Evolutionary conservation across 2,888 invertebrate genomes (phyloP), one percentile per base, ranked within the genome.

Genomic region (Drosophila neoperkinsi): DNA sequence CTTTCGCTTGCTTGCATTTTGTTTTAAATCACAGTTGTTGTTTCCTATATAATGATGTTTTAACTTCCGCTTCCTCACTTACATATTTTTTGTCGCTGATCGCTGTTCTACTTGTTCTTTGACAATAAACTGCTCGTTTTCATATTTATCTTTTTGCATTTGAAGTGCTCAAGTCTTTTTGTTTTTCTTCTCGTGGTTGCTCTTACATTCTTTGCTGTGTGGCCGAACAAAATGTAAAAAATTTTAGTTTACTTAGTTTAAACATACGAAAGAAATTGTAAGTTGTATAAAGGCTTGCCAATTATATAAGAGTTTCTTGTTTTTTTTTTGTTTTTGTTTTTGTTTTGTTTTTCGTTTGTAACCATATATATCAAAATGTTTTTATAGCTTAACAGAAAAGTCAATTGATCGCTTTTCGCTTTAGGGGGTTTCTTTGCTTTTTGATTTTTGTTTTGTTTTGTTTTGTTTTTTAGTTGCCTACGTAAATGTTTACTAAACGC

Each of bases 111-210:
- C 59, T 61, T 73, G 38, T 25, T 25, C 46, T 36, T 57, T 67
- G 65, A 65, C 59, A 69, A 77, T 77, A 77, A 69, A 77, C 66
- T 67, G 71, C 58, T 62, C 43, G 46, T 62, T 34, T 41, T 58
- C 36, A 46, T 46, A 41, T 52, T 63, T 61, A 38, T 41, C 58
- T 28, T 34, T 52, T 69, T 74, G 56, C 65, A 71, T 79, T 86
- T 82, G 79, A 84, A 87, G 89, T 90, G 87, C 85, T 91, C 84
- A 90, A 90, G 90, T 91, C 90, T 89, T 90, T 81, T 77, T 21
- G 63, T 73, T 51, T 58, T 43, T 52, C 46, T 53, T 63, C 68
- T 31, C 21, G n/a, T 34, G 28, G 18, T 50, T 51, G n/a, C 60
- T 25, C 46, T 63, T 46, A 67, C 65, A 43, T 66, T 75, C 31